phyloP scores from a whole-genome alignment of 2,113 vertebrate species.

The Myotis davidii region DNA sequence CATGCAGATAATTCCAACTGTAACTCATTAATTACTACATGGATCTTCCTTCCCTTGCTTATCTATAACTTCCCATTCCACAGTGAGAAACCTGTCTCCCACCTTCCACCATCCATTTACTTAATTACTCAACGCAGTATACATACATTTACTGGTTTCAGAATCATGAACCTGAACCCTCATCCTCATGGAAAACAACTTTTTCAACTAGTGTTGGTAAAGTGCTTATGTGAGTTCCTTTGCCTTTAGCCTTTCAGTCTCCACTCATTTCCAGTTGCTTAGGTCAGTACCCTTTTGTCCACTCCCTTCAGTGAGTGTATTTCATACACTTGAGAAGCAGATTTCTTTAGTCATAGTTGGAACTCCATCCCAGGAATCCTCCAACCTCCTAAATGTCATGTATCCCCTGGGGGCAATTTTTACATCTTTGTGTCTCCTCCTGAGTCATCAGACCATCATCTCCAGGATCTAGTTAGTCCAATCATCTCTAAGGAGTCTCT shows the following conservation, averaged over 20 bases:
- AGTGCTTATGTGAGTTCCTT: neutral
- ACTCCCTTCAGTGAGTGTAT: neutral
- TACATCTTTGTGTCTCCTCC: neutral
- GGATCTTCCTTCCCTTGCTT: neutral
- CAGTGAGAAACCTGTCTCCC: neutral
- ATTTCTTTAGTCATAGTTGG: neutral
- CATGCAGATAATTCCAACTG: neutral
- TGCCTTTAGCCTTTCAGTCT: neutral
- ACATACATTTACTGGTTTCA: neutral
- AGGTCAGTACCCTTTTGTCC: neutral
- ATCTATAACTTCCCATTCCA: neutral
- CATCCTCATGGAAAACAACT: neutral
- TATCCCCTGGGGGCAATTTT: neutral
- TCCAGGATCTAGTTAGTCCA: neutral
- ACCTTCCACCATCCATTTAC: neutral
- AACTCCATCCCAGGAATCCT: neutral
- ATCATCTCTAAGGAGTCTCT: neutral
- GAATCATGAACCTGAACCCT: neutral
- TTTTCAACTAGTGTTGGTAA: neutral
- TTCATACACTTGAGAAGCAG: neutral
- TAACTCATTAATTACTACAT: neutral
- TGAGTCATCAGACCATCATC: neutral
- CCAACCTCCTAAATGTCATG: neutral
- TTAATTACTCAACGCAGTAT: neutral
- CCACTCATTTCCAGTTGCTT: neutral